These are phyloP conservation scores for Chionoecetes opilio DNA, from an alignment of 1,140 invertebrate species.

Conservation along the genomic window DNA sequence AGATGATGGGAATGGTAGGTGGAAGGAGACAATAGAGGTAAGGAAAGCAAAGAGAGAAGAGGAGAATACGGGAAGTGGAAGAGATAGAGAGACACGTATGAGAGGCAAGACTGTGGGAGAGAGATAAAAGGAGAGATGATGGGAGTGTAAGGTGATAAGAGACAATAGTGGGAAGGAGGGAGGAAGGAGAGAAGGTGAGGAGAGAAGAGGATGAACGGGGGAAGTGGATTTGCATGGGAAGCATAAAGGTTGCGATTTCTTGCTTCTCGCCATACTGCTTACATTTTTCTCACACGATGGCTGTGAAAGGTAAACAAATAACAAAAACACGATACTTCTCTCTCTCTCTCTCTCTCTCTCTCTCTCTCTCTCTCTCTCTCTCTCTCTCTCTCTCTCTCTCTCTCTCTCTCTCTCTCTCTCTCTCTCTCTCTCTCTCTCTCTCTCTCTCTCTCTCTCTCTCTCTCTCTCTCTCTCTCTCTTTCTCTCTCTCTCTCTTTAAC, in stretches of 20 bases:
- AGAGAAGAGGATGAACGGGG: background rate
- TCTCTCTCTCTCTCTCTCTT: background rate
- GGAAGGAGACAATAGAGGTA: background rate
- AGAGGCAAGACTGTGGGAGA: background rate
- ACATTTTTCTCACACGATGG: background rate
- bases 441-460: constrained; percentile 31
- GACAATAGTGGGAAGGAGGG: too few species aligned
- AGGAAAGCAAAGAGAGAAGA: background rate
- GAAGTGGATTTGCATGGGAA: background rate
- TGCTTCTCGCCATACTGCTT: background rate
- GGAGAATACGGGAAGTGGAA: background rate
- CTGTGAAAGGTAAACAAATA: background rate
- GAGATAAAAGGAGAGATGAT: background rate
- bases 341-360: background rate
- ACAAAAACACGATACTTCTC: background rate
- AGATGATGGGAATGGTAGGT: too few species aligned
- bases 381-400: too few species aligned
- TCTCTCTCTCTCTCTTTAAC: background rate
- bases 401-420: background rate
- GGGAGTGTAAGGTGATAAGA: background rate
- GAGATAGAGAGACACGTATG: background rate
- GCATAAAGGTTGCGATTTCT: background rate
- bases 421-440: background rate
- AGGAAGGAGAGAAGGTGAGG: background rate
- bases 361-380: too few species aligned